Conservation (phyloP, 2,113 vertebrate species). For the Phrynosoma blainvillii region DNA sequence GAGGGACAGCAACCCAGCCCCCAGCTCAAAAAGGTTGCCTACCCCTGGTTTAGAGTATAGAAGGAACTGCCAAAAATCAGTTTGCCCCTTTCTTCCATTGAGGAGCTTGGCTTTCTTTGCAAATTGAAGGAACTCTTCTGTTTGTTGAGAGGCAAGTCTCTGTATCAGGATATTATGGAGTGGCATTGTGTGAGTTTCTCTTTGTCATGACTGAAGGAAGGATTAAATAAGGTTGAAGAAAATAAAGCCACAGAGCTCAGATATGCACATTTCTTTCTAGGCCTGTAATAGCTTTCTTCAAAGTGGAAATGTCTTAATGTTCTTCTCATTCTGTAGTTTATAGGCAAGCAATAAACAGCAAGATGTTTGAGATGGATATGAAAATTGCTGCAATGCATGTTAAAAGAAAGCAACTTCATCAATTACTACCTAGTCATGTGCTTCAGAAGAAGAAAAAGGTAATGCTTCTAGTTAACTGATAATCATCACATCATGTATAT, state of each 20-base stretch:
- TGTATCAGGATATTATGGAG: neutral
- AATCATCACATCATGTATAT: neutral
- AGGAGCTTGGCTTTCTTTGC: neutral
- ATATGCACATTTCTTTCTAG: constrained; percentile 42
- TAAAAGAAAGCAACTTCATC: constrained; percentile 87
- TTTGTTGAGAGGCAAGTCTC: neutral
- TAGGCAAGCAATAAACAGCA: constrained; percentile 90
- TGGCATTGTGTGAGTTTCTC: neutral
- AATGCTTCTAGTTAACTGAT: constrained; percentile 22
- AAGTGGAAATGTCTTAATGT: constrained; percentile 58
- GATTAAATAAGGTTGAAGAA: neutral
- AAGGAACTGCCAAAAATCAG: neutral
- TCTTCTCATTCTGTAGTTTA: constrained; percentile 83
- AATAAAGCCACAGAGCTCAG: neutral
- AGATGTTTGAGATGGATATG: constrained; percentile 91
- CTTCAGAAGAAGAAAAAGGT: constrained; percentile 89
- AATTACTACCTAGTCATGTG: constrained; percentile 83
- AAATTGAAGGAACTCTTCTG: neutral
- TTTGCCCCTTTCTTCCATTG: neutral
- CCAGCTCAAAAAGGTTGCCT: no score
- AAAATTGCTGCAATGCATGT: constrained; percentile 89
- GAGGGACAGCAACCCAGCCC: no score
- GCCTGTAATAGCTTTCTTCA: constrained; percentile 52
- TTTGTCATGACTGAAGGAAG: neutral
- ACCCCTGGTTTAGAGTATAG: no score